Evolutionary conservation across 1,140 invertebrate genomes (phyloP).

Genomic region (Conus betulinus): DNA sequence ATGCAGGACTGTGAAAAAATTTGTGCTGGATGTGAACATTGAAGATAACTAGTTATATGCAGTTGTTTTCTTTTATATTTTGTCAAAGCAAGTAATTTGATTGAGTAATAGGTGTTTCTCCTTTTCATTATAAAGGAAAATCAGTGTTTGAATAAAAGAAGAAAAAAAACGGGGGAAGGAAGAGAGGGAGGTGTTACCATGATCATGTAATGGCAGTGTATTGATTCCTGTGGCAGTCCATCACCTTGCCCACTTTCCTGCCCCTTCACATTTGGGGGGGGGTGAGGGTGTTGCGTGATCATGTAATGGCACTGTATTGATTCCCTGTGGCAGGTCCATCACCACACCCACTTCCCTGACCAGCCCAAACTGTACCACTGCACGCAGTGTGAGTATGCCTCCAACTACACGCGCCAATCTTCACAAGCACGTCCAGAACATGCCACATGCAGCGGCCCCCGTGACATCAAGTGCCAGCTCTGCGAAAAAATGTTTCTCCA

Average conservation of each 20-base stretch:
- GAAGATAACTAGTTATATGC: too few relatives aligned
- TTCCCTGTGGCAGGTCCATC: slow-evolving; percentile 54
- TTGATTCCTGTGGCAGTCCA: slow-evolving; percentile 51
- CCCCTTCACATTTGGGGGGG: too few relatives aligned
- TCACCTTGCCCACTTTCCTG: slow-evolving; percentile 44
- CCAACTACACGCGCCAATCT: slow-evolving; percentile 69
- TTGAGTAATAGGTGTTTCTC: too few relatives aligned
- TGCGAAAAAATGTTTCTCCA: slow-evolving; percentile 70
- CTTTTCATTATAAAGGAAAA: too few relatives aligned
- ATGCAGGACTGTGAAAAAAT: too few relatives aligned
- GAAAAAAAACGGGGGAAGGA: too few relatives aligned
- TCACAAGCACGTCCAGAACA: slow-evolving; percentile 68
- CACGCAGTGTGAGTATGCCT: slow-evolving; percentile 61
- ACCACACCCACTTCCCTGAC: slow-evolving; percentile 58
- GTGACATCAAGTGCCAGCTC: slow-evolving; percentile 56
- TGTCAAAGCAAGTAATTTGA: too few relatives aligned
- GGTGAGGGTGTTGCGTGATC: not conserved
- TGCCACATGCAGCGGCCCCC: slow-evolving; percentile 56
- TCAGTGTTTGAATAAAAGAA: too few relatives aligned
- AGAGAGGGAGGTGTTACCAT: too few relatives aligned
- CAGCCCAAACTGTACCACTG: slow-evolving; percentile 62
- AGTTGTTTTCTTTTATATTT: too few relatives aligned
- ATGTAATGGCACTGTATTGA: not conserved
- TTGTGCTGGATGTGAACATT: too few relatives aligned
- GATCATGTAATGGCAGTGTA: not conserved